These are phyloP conservation scores for Fregetta grallaria DNA, from an alignment of 2,113 vertebrate species.

Conservation along the genomic window DNA sequence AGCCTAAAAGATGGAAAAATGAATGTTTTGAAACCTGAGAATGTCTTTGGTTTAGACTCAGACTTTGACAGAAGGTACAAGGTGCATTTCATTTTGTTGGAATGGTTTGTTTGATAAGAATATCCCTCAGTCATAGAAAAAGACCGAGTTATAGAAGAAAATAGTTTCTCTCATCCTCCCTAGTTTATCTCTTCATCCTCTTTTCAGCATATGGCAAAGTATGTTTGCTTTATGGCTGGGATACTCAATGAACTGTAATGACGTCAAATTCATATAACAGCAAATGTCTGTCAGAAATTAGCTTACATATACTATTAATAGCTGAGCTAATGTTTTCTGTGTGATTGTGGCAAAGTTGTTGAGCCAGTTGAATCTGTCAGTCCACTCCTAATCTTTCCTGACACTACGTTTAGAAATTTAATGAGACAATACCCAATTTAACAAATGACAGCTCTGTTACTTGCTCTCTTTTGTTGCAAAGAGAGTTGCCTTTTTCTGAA, in stretches of 20 bases:
- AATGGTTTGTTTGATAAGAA: neutral
- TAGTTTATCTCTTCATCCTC: neutral
- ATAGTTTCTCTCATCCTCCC: neutral
- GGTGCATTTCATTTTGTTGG: neutral
- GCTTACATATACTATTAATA: neutral
- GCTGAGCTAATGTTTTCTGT: neutral
- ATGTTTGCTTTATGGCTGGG: neutral
- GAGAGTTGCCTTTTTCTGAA: neutral
- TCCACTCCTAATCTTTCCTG: neutral
- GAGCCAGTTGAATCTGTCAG: neutral
- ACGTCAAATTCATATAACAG: neutral
- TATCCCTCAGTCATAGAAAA: neutral
- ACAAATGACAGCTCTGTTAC: slow-evolving; percentile 5
- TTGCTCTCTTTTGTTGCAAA: neutral
- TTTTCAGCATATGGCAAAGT: neutral
- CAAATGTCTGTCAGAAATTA: neutral
- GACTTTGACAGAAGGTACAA: neutral
- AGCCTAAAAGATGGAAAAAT: neutral
- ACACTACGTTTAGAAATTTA: neutral
- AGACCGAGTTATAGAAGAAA: neutral
- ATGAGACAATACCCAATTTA: slow-evolving; percentile 36
- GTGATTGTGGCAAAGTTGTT: neutral
- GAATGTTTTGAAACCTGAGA: neutral
- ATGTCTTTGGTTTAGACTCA: neutral
- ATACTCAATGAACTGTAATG: neutral